phyloP scores from a whole-genome alignment of 2,888 invertebrate species.

The Anodontia alba region DNA sequence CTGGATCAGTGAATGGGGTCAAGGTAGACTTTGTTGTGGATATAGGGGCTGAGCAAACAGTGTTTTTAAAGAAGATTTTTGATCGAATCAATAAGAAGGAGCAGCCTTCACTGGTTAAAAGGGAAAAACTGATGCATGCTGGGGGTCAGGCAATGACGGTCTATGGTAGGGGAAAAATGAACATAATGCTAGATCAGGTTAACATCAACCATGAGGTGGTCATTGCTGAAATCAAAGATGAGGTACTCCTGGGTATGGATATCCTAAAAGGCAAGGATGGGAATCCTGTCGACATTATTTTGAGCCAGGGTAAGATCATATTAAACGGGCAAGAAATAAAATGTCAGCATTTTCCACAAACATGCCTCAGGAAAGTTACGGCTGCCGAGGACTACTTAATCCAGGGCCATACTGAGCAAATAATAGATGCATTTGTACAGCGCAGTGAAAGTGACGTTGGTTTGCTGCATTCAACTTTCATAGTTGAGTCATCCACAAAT shows the following conservation, averaged over 20 bases:
- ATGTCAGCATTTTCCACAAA: slow-evolving; percentile 13
- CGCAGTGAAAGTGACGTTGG: slow-evolving; percentile 31
- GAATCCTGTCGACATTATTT: too few relatives aligned
- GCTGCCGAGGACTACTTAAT: slow-evolving; percentile 33
- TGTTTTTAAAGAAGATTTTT: slow-evolving; percentile 17
- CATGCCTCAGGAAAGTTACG: not conserved
- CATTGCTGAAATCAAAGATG: too few relatives aligned
- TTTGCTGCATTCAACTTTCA: too few relatives aligned
- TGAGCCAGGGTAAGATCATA: slow-evolving; percentile 30
- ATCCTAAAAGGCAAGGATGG: too few relatives aligned
- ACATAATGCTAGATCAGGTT: not conserved
- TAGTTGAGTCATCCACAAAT: too few relatives aligned
- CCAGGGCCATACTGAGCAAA: slow-evolving; percentile 35
- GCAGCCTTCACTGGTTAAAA: slow-evolving; percentile 16
- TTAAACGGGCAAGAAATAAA: slow-evolving; percentile 27
- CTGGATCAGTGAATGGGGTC: slow-evolving; percentile 16
- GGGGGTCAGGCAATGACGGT: slow-evolving; percentile 24
- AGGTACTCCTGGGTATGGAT: too few relatives aligned
- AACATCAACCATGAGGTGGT: slow-evolving; percentile 20
- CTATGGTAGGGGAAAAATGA: slow-evolving; percentile 18
- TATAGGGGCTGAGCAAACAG: slow-evolving; percentile 23
- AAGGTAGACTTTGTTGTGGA: slow-evolving; percentile 28
- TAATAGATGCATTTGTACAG: slow-evolving; percentile 47
- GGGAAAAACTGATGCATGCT: slow-evolving; percentile 27
- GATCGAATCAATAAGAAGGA: too few relatives aligned